Conservation (phyloP, 2,113 vertebrate genomes). For the Dolichallabes microphthalmus region DNA sequence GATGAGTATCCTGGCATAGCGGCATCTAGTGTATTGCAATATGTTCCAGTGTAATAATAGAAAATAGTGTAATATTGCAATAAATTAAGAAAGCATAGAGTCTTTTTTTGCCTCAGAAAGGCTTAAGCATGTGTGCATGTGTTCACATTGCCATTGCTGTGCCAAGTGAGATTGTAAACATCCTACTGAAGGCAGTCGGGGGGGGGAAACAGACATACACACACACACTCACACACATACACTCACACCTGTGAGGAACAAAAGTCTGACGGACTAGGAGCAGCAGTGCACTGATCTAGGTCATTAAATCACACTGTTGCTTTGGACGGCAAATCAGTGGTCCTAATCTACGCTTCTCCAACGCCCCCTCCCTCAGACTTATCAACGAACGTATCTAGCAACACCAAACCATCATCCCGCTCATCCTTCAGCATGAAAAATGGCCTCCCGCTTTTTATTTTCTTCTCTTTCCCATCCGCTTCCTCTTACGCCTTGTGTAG, state of each 20-base stretch:
- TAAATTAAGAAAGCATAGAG: not conserved
- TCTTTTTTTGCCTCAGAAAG: not conserved
- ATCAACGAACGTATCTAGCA: not conserved
- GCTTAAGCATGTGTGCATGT: not conserved
- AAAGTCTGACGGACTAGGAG: slow-evolving; percentile 25
- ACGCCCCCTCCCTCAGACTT: not conserved
- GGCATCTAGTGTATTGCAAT: not conserved
- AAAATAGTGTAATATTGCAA: not conserved
- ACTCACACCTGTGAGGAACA: slow-evolving; percentile 28
- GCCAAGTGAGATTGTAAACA: slow-evolving; percentile 45
- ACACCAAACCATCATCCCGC: not conserved
- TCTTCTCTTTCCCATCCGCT: slow-evolving; percentile 33
- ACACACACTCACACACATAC: slow-evolving; percentile 11
- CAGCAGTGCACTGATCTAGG: slow-evolving; percentile 29
- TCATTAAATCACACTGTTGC: slow-evolving; percentile 29
- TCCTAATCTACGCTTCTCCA: slow-evolving; percentile 13
- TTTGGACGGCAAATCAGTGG: not conserved
- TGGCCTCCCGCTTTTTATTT: not conserved
- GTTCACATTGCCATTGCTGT: slow-evolving; percentile 25
- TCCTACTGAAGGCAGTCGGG: slow-evolving; percentile 24
- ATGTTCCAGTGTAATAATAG: not conserved
- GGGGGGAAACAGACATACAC: not conserved
- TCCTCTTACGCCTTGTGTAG: slow-evolving; percentile 29
- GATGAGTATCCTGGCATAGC: not conserved
- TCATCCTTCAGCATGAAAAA: slow-evolving; percentile 31